Conservation (phyloP, 2,888 invertebrate genomes). For the Drosophila kanekoi region DNA sequence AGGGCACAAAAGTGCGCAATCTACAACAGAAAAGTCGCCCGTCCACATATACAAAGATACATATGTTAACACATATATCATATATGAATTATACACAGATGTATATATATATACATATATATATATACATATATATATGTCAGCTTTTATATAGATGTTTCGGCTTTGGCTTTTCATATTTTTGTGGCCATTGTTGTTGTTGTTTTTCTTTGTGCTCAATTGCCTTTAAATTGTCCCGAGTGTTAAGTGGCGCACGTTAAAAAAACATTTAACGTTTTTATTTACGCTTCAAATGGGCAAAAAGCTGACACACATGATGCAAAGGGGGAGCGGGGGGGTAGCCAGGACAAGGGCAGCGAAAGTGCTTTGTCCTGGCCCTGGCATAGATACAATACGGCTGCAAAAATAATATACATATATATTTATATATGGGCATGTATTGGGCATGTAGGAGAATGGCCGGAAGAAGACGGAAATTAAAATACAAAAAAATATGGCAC, state of each 20-base stretch:
- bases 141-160: conserved; percentile 26
- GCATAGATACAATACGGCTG: conserved; percentile 49
- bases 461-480: conserved; percentile 71
- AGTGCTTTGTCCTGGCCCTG: conserved; percentile 68
- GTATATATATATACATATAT: conserved; percentile 6
- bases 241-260: conserved; percentile 80
- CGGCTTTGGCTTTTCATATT: conserved; percentile 39
- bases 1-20: conserved; percentile 6
- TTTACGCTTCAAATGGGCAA: conserved; percentile 68
- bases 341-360: conserved; percentile 41
- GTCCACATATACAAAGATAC: too few relatives aligned
- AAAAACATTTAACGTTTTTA: conserved; percentile 81
- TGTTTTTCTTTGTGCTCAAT: conserved; percentile 67
- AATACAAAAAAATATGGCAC: conserved; percentile 62
- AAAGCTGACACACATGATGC: conserved; percentile 24
- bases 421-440: conserved; percentile 20
- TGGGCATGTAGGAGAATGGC: conserved; percentile 32
- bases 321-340: background rate
- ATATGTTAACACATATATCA: conserved; percentile 1
- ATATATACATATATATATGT: background rate
- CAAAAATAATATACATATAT: conserved; percentile 12
- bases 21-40: conserved; percentile 26
- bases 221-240: conserved; percentile 79
- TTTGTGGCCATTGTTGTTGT: conserved; percentile 57
- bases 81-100: background rate